Evolutionary conservation across 2,113 vertebrate genomes (phyloP).

Genomic region (Ovibos moschatus): DNA sequence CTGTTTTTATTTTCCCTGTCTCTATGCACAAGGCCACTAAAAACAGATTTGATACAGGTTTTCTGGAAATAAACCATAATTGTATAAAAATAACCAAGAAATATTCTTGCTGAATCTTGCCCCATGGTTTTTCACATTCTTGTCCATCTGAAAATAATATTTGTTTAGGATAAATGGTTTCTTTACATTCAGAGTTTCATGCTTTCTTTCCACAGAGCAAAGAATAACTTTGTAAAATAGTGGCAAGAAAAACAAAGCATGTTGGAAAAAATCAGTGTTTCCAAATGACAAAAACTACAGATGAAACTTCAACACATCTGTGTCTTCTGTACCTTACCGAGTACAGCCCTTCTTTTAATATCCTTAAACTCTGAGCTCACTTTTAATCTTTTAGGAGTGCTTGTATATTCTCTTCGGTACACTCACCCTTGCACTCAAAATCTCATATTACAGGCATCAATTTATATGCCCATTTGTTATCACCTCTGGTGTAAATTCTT

Average conservation of each 20-base stretch:
- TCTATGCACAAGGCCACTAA: neutral
- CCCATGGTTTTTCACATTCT: neutral
- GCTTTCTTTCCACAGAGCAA: neutral
- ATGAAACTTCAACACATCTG: neutral
- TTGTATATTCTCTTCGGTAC: neutral
- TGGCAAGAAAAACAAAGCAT: neutral
- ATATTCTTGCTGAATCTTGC: neutral
- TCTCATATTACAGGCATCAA: neutral
- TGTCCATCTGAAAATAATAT: neutral
- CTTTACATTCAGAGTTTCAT: neutral
- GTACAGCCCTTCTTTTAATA: neutral
- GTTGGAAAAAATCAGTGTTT: neutral
- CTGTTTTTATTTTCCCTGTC: neutral
- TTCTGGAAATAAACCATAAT: neutral
- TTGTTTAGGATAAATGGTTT: neutral
- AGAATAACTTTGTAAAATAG: neutral
- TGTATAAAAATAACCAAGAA: neutral
- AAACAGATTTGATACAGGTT: neutral
- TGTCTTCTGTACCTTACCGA: neutral
- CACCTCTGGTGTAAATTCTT: neutral
- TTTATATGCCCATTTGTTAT: no score
- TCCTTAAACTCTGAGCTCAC: neutral
- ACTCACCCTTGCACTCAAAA: neutral
- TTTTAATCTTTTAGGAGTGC: neutral
- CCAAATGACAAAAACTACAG: neutral